phyloP scores from a whole-genome alignment of 2,797 vertebrate species.

The Smutsia gigantea region DNA sequence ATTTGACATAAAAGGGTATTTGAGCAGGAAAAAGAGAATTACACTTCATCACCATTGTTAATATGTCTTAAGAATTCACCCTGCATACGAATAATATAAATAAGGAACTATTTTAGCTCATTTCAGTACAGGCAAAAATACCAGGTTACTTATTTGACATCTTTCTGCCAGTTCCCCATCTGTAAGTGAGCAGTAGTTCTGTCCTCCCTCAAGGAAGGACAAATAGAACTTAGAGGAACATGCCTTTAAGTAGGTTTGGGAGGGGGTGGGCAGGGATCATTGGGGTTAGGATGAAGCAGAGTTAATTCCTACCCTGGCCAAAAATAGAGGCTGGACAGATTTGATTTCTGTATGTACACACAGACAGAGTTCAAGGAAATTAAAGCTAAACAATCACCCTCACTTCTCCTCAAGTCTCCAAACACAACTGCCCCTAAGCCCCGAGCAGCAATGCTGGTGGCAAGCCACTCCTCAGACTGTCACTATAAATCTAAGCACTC shows the following conservation, averaged over 20 bases:
- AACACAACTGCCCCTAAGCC: not conserved
- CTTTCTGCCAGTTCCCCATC: not conserved
- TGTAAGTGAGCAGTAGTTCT: not conserved
- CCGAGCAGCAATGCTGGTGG: not conserved
- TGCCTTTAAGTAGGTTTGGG: constrained; percentile 59
- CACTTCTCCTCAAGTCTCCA: not conserved
- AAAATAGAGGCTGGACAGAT: constrained; percentile 38
- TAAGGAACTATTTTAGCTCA: not conserved
- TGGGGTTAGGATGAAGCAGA: constrained; percentile 2
- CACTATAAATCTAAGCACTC: not conserved
- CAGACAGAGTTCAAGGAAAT: not conserved
- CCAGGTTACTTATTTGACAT: not conserved
- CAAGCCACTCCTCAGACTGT: not conserved
- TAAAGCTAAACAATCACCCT: not conserved
- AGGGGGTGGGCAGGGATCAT: not conserved
- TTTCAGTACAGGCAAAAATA: not conserved
- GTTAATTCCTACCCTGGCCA: constrained; percentile 39
- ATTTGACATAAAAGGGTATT: not conserved
- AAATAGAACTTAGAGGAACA: constrained; percentile 62
- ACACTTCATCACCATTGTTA: not conserved
- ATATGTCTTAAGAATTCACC: not conserved
- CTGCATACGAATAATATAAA: not conserved
- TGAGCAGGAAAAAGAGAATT: not conserved
- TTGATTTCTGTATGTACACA: not conserved
- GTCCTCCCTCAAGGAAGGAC: constrained; percentile 61